These are phyloP conservation scores for Oxyscelio sp. DNA, from an alignment of 2,888 invertebrate species.

Conservation along the genomic window DNA sequence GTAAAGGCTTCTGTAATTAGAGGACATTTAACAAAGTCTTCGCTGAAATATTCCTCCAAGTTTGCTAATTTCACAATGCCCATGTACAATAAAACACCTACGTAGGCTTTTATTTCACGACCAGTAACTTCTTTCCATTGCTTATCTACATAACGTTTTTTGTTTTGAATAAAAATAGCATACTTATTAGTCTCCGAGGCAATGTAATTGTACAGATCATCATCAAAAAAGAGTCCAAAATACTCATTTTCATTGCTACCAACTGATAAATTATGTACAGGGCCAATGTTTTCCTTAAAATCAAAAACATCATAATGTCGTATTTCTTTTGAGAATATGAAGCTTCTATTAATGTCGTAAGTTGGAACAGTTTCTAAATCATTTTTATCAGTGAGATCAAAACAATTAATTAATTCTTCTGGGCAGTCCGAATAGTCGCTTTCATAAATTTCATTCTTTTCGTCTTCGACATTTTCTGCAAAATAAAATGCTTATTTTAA, in stretches of 20 bases:
- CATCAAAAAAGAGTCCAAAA: conserved; percentile 14
- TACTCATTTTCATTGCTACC: conserved; percentile 4
- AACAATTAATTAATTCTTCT: too few species aligned
- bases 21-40: conserved; percentile 13
- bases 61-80: conserved; percentile 12
- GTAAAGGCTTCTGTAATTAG: conserved; percentile 11
- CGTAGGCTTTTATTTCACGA: conserved; percentile 19
- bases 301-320: neutral
- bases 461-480: too few species aligned
- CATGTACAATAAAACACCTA: conserved; percentile 12
- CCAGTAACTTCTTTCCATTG: neutral
- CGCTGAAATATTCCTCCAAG: neutral
- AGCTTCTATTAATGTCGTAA: neutral
- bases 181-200: too few species aligned
- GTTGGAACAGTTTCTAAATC: conserved; percentile 7
- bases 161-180: too few species aligned
- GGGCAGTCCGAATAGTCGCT: too few species aligned
- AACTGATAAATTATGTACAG: conserved; percentile 5
- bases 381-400: too few species aligned
- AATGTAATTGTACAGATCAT: too few species aligned
- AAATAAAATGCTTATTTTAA: too few species aligned
- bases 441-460: too few species aligned
- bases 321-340: conserved; percentile 9
- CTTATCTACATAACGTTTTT: too few species aligned
- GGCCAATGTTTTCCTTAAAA: conserved; percentile 10